Conservation (phyloP, 2,888 invertebrate genomes). For the Mesorhabditis spiculigera region DNA sequence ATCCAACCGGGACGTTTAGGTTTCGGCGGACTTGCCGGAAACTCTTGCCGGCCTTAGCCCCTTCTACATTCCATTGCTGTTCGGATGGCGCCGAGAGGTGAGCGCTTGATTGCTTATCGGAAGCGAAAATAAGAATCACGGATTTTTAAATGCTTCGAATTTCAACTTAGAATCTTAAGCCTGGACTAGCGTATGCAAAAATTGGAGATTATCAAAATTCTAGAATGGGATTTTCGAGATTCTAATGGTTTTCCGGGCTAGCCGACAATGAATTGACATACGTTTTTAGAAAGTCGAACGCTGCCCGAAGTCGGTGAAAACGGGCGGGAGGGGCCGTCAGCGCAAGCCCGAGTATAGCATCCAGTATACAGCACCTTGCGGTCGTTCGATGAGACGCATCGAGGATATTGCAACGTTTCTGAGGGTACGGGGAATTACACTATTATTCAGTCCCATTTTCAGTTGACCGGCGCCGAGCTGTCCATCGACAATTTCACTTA, state of each 20-base stretch:
- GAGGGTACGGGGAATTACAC: neutral
- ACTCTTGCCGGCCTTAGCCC: neutral
- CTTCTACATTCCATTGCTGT: neutral
- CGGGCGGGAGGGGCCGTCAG: neutral
- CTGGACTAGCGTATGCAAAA: neutral
- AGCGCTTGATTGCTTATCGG: neutral
- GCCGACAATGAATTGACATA: no score
- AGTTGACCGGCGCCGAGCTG: neutral
- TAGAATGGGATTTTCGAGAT: no score
- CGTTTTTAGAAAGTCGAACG: no score
- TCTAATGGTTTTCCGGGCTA: no score
- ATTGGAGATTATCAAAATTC: neutral
- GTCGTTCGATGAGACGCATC: neutral
- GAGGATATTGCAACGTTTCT: neutral
- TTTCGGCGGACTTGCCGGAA: neutral
- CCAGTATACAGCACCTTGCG: neutral
- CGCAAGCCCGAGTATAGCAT: neutral
- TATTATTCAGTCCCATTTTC: neutral
- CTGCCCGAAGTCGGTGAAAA: neutral
- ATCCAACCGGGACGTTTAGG: neutral
- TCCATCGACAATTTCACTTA: constrained; percentile 2
- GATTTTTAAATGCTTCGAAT: neutral
- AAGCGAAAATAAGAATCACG: no score
- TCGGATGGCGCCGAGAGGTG: neutral
- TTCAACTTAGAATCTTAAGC: neutral